These are phyloP conservation scores for Sarcophaga variegata DNA, from an alignment of 2,888 invertebrate genomes.

Conservation along the genomic window DNA sequence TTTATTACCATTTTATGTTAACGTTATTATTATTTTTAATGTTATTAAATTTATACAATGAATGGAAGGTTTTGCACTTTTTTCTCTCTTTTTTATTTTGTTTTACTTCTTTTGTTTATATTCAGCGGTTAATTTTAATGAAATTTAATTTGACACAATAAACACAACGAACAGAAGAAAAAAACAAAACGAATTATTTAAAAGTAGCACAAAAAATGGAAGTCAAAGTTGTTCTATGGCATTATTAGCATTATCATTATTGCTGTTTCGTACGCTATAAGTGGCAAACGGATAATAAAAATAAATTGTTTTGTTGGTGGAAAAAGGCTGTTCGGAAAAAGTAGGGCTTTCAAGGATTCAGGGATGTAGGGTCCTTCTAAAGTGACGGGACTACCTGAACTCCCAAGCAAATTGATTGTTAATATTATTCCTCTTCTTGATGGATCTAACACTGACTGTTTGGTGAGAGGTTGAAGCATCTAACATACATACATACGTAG, in stretches of 20 bases:
- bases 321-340: too few relatives aligned
- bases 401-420: too few relatives aligned
- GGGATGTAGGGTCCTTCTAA: too few relatives aligned
- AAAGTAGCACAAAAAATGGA: conserved; percentile 15
- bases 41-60: conserved; percentile 23
- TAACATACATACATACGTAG: too few relatives aligned
- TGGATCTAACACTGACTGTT: too few relatives aligned
- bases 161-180: conserved; percentile 8
- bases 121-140: conserved; percentile 59
- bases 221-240: conserved; percentile 9
- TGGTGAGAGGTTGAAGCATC: too few relatives aligned
- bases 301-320: too few relatives aligned
- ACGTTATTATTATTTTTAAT: conserved; percentile 23
- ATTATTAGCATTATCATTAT: conserved; percentile 28
- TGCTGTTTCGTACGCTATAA: too few relatives aligned
- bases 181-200: not conserved
- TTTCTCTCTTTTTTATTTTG: not conserved
- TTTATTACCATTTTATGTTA: conserved; percentile 31
- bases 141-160: conserved; percentile 62
- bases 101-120: conserved; percentile 19
- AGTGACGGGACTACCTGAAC: too few relatives aligned
- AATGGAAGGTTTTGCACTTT: not conserved
- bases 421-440: too few relatives aligned
- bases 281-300: too few relatives aligned
- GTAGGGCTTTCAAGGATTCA: too few relatives aligned